Evolutionary conservation across 2,888 invertebrate genomes (phyloP), one percentile per base, ranked within the genome.

Genomic region (Ecdyonurus torrentis): DNA sequence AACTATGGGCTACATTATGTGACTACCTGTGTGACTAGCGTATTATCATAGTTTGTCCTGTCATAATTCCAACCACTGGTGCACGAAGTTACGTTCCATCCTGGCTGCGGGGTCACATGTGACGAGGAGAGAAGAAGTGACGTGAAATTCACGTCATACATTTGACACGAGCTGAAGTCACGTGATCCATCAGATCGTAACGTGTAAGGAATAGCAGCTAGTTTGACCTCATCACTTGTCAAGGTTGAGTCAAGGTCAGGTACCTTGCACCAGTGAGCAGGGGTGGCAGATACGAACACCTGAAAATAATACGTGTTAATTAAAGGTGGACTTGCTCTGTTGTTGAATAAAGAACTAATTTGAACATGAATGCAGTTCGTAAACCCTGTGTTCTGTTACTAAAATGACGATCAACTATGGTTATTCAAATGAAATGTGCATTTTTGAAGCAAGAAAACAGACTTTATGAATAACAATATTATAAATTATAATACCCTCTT

Each of bases 241-340:
- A 83, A 72, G 62, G 77, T 71, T 59, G 74, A 73, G 55, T 78
- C 75, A 58, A 82, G 71, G 67, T 81, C 79, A 23, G 79, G 78
- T 1, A 83, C 77, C 1, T 78, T 76, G 69, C 86, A 86, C 82
- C 84, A 84, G 70, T 85, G 85, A 24, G 81, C 80, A 20, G 85
- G 85, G 18, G 81, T 80, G 19, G 84, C 84, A 65, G 83, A 84
- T 64, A 84, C 82, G 72, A 86, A 86, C 59, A 85, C 83, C 81
- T 84, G 71, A n/a, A n/a, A n/a, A n/a, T n/a, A n/a, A n/a, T n/a
- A n/a, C n/a, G n/a, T n/a, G n/a, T n/a, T n/a, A n/a, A n/a, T n/a
- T n/a, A n/a, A n/a, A n/a, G n/a, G n/a, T n/a, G n/a, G n/a, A n/a
- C n/a, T n/a, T n/a, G n/a, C n/a, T n/a, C n/a, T n/a, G n/a, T n/a